A percentile compares a stretch with the other conserved stretches of the same genome.
phyloP scores from a whole-genome alignment of 35 echinoderm and acorn worm genomes.

The Lytechinus variegatus region DNA sequence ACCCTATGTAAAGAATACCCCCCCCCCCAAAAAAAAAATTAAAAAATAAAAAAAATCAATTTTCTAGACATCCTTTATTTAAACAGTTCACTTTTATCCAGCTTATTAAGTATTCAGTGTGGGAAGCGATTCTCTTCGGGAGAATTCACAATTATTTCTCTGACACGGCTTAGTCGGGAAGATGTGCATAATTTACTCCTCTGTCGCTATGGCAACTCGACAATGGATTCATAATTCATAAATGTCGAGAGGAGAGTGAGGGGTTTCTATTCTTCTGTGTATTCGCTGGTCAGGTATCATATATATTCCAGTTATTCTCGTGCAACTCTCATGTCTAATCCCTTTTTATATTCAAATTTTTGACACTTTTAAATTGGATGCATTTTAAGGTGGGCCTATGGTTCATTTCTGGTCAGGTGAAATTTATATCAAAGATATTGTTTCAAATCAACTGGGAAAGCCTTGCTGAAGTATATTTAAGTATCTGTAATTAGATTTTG shows the following conservation, averaged over 20 bases:
- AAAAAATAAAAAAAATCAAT: too few species aligned
- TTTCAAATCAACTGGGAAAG: too few species aligned
- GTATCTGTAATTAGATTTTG: too few species aligned
- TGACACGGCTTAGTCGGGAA: not conserved
- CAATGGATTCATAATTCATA: constrained; percentile 21
- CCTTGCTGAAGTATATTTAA: too few species aligned
- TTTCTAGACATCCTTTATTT: too few species aligned
- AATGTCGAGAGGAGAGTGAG: not conserved
- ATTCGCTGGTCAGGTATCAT: not conserved
- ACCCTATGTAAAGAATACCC: too few species aligned
- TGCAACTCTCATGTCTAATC: not conserved
- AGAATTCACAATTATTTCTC: not conserved
- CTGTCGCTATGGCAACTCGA: constrained; percentile 3
- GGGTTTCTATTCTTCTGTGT: not conserved
- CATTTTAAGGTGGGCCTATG: too few species aligned
- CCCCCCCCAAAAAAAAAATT: too few species aligned
- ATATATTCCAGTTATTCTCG: not conserved
- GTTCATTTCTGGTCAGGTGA: too few species aligned
- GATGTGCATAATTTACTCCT: constrained; percentile 32
- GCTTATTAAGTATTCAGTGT: not conserved
- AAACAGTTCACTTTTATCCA: not conserved
- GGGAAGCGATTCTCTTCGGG: not conserved
- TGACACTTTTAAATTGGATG: too few species aligned
- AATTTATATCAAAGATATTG: too few species aligned
- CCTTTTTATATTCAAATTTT: not conserved